Percentiles rank a stretch among this genome's conserved stretches.
Evolutionary conservation across 2,113 vertebrate genomes (phyloP).

Genomic region (Struthidea cinerea): DNA sequence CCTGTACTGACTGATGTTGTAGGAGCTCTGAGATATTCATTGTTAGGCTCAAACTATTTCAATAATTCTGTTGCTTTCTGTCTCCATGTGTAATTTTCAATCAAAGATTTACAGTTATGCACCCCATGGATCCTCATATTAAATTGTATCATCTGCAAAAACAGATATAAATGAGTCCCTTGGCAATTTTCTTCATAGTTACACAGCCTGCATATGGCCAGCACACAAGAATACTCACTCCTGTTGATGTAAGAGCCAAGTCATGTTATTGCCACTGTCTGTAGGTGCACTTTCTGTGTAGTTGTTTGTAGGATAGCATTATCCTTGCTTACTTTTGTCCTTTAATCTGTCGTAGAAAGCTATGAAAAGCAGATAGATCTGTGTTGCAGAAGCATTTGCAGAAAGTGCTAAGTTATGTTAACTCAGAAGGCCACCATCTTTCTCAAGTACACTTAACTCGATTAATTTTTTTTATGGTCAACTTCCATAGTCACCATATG

Average conservation of each 20-base stretch:
- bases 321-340: background rate
- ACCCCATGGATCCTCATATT: slow-evolving; percentile 61
- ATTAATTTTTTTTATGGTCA: background rate
- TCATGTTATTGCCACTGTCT: background rate
- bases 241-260: background rate
- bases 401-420: background rate
- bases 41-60: slow-evolving; percentile 58
- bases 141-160: slow-evolving; percentile 68
- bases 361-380: background rate
- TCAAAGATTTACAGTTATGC: slow-evolving; percentile 61
- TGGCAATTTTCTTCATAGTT: background rate
- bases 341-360: background rate
- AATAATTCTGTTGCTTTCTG: slow-evolving; percentile 45
- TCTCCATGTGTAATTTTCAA: slow-evolving; percentile 60
- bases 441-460: background rate
- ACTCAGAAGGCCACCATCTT: background rate
- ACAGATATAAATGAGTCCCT: slow-evolving; percentile 34
- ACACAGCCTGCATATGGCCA: background rate
- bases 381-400: background rate
- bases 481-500: background rate
- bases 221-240: background rate
- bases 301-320: background rate
- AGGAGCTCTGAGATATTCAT: slow-evolving; percentile 27
- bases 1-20: background rate
- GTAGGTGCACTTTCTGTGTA: background rate